Evolutionary conservation across 2,888 invertebrate species (phyloP), one percentile per base, ranked within the genome.

Genomic region (Alloscopus bannaensis): DNA sequence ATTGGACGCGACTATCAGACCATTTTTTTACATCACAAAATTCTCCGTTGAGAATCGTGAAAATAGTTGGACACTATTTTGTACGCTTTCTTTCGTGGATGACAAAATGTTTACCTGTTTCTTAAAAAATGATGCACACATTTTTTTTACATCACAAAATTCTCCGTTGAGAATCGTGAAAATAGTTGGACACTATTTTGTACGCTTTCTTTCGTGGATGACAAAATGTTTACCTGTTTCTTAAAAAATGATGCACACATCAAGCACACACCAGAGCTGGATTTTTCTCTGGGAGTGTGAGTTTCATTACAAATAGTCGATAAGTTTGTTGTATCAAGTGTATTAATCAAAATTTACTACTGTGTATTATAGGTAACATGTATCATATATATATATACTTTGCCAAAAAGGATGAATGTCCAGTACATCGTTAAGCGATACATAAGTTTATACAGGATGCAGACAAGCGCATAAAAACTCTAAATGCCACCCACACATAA

Each of bases 281-380:
- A 55, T 18, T 68, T 68, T 55, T 50, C 68, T 68, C 68, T 40
- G 55, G 42, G 18, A 18, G 68, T 45, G 26, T 64, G 47, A 11
- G 45, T n/a, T n/a, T n/a, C n/a, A n/a, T n/a, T n/a, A n/a, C n/a
- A n/a, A n/a, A n/a, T n/a, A n/a, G n/a, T n/a, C n/a, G n/a, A n/a
- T n/a, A n/a, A n/a, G n/a, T n/a, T n/a, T n/a, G n/a, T n/a, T n/a
- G n/a, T n/a, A n/a, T n/a, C n/a, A n/a, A n/a, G n/a, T n/a, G n/a
- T n/a, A n/a, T n/a, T n/a, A n/a, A n/a, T 45, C n/a, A 16, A 45
- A n/a, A 45, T 16, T 45, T 16, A 36, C 13, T 36, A 6, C 13
- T 13, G 36, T 8, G 36, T 13, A 13, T 36, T 36, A 36, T 36
- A 8, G 6, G 13, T 8, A 36, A 36, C 6, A 36, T 8, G 13